Conservation (phyloP, 2,888 invertebrate genomes). For the Emmelina monodactyla region DNA sequence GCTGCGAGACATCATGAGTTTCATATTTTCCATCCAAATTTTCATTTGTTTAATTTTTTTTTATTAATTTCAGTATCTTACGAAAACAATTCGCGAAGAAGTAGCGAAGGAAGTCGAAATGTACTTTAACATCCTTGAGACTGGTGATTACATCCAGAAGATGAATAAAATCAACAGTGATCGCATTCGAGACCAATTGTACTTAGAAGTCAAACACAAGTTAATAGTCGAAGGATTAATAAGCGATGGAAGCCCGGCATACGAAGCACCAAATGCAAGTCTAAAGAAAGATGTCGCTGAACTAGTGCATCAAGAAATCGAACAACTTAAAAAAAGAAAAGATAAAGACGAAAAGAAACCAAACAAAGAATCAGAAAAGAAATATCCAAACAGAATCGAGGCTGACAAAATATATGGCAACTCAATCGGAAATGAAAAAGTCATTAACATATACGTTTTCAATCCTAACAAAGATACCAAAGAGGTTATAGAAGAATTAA, state of each 20-base stretch:
- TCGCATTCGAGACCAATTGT: neutral
- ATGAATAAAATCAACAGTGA: neutral
- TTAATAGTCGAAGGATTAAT: slow-evolving; percentile 12
- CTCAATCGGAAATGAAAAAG: slow-evolving; percentile 28
- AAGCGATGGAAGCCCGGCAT: too few relatives aligned
- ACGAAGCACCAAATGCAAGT: slow-evolving; percentile 9
- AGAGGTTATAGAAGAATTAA: slow-evolving; percentile 3
- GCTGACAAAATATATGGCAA: slow-evolving; percentile 28
- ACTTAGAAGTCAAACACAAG: slow-evolving; percentile 2
- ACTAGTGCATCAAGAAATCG: slow-evolving; percentile 3
- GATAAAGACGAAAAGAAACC: slow-evolving; percentile 6
- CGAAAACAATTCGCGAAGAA: slow-evolving; percentile 22
- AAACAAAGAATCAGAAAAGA: slow-evolving; percentile 11
- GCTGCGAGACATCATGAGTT: too few relatives aligned
- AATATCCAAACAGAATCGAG: slow-evolving; percentile 16
- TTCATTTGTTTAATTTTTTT: neutral
- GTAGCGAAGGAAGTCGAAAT: slow-evolving; percentile 12
- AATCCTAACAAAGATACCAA: slow-evolving; percentile 20
- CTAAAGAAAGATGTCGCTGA: slow-evolving; percentile 6
- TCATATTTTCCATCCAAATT: too few relatives aligned
- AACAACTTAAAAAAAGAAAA: slow-evolving; percentile 4
- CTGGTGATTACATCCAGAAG: neutral
- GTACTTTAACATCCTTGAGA: neutral
- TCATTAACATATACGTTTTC: slow-evolving; percentile 39
- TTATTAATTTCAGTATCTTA: slow-evolving; percentile 20